Percentiles rank a stretch among this genome's conserved stretches.
These are phyloP conservation scores for Ricordea florida DNA, from an alignment of 92 coral and sea anemone genomes.

Conservation along the genomic window DNA sequence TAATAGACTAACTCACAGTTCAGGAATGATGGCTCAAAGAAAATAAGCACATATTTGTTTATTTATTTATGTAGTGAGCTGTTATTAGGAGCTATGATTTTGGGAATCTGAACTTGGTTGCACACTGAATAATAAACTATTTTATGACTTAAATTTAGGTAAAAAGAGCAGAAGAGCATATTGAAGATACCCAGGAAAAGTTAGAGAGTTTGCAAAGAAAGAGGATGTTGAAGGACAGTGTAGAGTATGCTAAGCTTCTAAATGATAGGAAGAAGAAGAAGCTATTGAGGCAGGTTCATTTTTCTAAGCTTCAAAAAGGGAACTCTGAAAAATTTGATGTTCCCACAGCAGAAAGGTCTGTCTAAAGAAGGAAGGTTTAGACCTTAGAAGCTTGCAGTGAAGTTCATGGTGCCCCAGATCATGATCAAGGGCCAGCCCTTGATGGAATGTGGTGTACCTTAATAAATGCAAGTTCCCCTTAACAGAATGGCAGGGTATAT, in stretches of 20 bases:
- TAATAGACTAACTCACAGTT: too few relatives aligned
- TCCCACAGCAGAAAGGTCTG: slow-evolving; percentile 48
- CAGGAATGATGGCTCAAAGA: too few relatives aligned
- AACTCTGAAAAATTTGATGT: slow-evolving; percentile 45
- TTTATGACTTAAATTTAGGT: too few relatives aligned
- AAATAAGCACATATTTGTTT: too few relatives aligned
- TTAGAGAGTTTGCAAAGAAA: slow-evolving; percentile 41
- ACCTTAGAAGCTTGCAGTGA: slow-evolving; percentile 61
- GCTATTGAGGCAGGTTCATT: background rate
- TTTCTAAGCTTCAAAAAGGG: slow-evolving; percentile 7
- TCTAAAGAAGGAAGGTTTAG: slow-evolving; percentile 55
- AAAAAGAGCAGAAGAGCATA: slow-evolving; percentile 28
- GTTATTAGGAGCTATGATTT: too few relatives aligned
- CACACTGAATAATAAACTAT: too few relatives aligned
- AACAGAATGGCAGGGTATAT: slow-evolving; percentile 44
- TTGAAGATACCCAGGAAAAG: slow-evolving; percentile 34
- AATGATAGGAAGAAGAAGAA: slow-evolving; percentile 17
- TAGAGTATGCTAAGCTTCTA: background rate
- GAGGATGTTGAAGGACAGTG: slow-evolving; percentile 8
- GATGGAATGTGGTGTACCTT: slow-evolving; percentile 66
- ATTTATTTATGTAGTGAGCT: too few relatives aligned
- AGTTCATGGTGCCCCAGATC: slow-evolving; percentile 56
- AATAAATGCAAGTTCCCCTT: slow-evolving; percentile 54
- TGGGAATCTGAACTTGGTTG: too few relatives aligned
- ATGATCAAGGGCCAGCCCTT: slow-evolving; percentile 33